These are phyloP conservation scores for Tenthredo scrophulariae DNA, from an alignment of 2,888 invertebrate genomes.

Conservation along the genomic window DNA sequence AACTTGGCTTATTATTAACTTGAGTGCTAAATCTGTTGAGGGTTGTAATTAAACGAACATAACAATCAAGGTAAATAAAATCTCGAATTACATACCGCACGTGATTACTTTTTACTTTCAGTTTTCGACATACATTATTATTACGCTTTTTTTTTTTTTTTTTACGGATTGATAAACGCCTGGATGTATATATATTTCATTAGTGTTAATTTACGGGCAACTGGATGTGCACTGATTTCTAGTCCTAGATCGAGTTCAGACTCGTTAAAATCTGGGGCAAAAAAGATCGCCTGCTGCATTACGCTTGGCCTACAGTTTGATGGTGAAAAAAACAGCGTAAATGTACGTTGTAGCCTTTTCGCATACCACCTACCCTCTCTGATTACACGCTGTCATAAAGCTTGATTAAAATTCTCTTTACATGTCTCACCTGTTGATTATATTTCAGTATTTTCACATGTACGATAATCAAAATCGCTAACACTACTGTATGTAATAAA, in stretches of 20 bases:
- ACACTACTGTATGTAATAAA: neutral
- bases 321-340: constrained; percentile 17
- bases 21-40: constrained; percentile 25
- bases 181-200: neutral
- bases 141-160: neutral
- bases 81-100: neutral
- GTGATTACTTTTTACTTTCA: neutral
- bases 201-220: neutral
- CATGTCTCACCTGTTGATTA: constrained; percentile 7
- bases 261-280: constrained; percentile 26
- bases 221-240: neutral
- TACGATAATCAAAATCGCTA: neutral
- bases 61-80: neutral
- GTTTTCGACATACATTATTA: neutral
- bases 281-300: constrained; percentile 27
- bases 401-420: constrained; percentile 36
- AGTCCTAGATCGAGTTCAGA: neutral
- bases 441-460: constrained; percentile 6
- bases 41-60: constrained; percentile 36
- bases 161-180: neutral
- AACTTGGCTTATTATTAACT: constrained; percentile 16
- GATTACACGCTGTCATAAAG: constrained; percentile 33
- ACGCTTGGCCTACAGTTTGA: neutral
- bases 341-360: neutral
- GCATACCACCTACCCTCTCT: neutral